Conservation (phyloP, 2,113 vertebrate genomes). For the Sinocyclocheilus rhinocerous region DNA sequence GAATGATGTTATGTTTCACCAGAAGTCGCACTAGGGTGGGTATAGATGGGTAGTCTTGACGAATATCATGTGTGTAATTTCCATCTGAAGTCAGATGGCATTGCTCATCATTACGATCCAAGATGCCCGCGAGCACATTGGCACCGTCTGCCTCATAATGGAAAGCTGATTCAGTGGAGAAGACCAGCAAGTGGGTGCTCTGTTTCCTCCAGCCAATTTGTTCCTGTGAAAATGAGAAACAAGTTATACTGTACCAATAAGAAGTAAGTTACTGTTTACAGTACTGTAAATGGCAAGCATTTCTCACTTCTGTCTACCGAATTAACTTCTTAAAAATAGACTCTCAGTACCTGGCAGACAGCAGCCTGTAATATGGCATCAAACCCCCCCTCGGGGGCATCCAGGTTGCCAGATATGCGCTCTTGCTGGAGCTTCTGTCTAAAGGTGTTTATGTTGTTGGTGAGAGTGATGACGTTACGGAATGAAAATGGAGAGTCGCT, state of each 20-base stretch:
- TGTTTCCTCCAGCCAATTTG: slow-evolving; percentile 88
- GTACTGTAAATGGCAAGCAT: neutral
- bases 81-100: slow-evolving; percentile 80
- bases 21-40: slow-evolving; percentile 89
- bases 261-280: neutral
- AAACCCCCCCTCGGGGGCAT: slow-evolving; percentile 93
- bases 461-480: slow-evolving; percentile 90
- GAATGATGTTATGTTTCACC: slow-evolving; percentile 89
- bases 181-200: slow-evolving; percentile 93
- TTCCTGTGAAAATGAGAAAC: slow-evolving; percentile 68
- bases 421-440: slow-evolving; percentile 78
- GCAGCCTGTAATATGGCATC: slow-evolving; percentile 95
- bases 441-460: slow-evolving; percentile 74
- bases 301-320: neutral
- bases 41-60: slow-evolving; percentile 93
- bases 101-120: slow-evolving; percentile 83
- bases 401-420: slow-evolving; percentile 92
- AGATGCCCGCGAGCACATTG: slow-evolving; percentile 91
- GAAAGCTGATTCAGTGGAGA: slow-evolving; percentile 97
- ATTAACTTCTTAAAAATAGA: neutral
- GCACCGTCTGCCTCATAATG: slow-evolving; percentile 93
- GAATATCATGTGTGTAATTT: slow-evolving; percentile 78
- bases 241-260: neutral
- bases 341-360: slow-evolving; percentile 82
- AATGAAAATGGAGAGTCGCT: slow-evolving; percentile 93